Evolutionary conservation across 2,113 vertebrate species (phyloP), one percentile per base, ranked within the genome.

Genomic region (Puma concolor): DNA sequence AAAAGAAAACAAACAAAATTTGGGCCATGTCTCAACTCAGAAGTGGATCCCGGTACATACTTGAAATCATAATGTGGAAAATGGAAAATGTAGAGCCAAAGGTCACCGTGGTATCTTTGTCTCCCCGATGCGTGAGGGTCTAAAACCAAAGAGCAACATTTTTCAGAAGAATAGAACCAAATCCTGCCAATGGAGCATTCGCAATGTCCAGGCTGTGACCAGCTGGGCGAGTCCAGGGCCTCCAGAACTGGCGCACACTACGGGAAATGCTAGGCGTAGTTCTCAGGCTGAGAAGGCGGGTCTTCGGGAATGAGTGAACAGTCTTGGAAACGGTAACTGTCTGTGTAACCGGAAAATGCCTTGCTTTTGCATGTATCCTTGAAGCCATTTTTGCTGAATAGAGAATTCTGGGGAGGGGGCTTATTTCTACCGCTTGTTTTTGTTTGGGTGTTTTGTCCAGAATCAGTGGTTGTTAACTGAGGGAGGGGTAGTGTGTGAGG

Each of bases 191-290:
- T 8, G 13, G 3, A 13, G 0, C n/a, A 7, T 14, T 67, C 69
- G n/a, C 1, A 5, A 12, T 1, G 4, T 8, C 15, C 2, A 12
- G 36, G 69, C 6, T 19, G 4, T 1, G 15, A 44, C 2, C 36
- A 6, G 0, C 48, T 10, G 5, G 38, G 57, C 19, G 14, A 52
- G 19, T 0, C 14, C 31, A 12, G 0, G 14, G 50, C 63, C 33
- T 10, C 27, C 31, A 23, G 23, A 12, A 57, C 54, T 7, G 17
- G 17, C 15, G 16, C 8, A 38, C 31, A 7, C 1, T 6, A 3
- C 2, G 10, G 31, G 27, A 67, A 23, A 60, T 4, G 80, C 6
- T 10, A 13, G 12, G 4, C 9, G 10, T 12, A 63, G 12, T 7
- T 33, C 12, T 23, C 5, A 25, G 66, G 31, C 11, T n/a, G 36